Evolutionary conservation across 1,140 invertebrate genomes (phyloP).

Genomic region (Ephestia elutella): DNA sequence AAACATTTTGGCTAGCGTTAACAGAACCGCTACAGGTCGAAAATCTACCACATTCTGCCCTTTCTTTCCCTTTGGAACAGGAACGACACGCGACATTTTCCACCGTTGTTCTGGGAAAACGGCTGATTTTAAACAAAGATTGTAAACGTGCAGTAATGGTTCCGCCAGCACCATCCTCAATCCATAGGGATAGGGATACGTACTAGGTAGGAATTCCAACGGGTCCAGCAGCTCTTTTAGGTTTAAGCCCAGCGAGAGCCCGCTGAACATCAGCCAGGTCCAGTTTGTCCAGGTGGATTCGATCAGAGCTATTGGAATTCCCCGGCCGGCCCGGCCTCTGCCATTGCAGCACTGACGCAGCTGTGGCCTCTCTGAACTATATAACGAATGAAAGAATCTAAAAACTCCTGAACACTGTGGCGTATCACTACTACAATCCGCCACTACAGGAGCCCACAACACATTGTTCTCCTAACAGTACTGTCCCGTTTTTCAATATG

Average conservation of each 20-base stretch:
- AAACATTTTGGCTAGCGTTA: too few species aligned
- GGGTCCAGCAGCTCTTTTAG: constrained; percentile 21
- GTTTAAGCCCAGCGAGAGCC: too few species aligned
- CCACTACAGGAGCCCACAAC: too few species aligned
- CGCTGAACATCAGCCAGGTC: too few species aligned
- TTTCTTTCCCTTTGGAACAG: constrained; percentile 21
- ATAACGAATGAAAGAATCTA: constrained; percentile 11
- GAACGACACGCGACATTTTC: constrained; percentile 19
- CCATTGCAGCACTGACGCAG: background rate
- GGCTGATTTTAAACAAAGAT: background rate
- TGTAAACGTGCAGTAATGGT: constrained; percentile 24
- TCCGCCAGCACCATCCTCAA: constrained; percentile 17
- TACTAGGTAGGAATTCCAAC: constrained; percentile 29
- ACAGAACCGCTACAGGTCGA: too few species aligned
- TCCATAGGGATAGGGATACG: constrained; percentile 30
- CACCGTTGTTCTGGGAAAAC: constrained; percentile 11
- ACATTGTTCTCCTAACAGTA: constrained; percentile 8
- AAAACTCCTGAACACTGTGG: too few species aligned
- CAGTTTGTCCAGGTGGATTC: too few species aligned
- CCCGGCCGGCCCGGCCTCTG: too few species aligned
- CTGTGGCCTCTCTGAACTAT: background rate
- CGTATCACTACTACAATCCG: too few species aligned
- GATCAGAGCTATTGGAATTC: constrained; percentile 18
- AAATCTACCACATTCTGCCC: constrained; percentile 9
- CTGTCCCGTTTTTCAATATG: constrained; percentile 10